Conservation (phyloP, 2,888 invertebrate species). For the Stenotaenia linearis region DNA sequence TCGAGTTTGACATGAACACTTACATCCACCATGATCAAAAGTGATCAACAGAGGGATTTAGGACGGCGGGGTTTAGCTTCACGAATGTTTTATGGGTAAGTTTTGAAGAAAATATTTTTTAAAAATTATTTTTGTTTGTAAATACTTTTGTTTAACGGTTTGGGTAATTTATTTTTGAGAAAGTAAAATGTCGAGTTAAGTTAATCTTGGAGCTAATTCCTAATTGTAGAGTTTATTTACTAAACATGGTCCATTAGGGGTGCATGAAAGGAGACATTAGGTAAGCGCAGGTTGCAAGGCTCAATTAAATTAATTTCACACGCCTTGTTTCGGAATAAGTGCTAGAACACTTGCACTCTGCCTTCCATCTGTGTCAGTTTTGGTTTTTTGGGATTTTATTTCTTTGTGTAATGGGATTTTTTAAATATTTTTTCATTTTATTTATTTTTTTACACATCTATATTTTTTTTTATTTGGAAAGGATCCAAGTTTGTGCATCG, state of each 20-base stretch:
- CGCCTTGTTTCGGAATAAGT: conserved; percentile 1
- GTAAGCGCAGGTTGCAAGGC: background rate
- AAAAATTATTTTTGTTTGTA: background rate
- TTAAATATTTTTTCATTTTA: background rate
- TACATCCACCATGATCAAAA: background rate
- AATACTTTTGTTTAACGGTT: too few relatives aligned
- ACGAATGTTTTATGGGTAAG: background rate
- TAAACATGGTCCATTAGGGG: background rate
- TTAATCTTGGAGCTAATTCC: background rate
- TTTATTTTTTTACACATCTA: background rate
- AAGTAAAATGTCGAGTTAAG: background rate
- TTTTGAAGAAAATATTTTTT: background rate
- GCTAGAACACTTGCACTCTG: background rate
- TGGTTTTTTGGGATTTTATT: background rate
- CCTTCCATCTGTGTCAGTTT: background rate
- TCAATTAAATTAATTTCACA: conserved; percentile 17
- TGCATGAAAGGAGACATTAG: conserved; percentile 14
- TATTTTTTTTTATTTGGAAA: background rate
- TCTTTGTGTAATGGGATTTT: background rate
- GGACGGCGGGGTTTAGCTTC: background rate
- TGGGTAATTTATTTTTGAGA: background rate
- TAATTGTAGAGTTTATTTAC: conserved; percentile 3
- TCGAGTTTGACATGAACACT: conserved; percentile 4
- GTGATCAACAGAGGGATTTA: background rate
- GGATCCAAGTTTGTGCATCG: background rate